Evolutionary conservation across 2,797 vertebrate species (phyloP), one percentile per base, ranked within the genome.

Genomic region (Crypturellus tataupa): DNA sequence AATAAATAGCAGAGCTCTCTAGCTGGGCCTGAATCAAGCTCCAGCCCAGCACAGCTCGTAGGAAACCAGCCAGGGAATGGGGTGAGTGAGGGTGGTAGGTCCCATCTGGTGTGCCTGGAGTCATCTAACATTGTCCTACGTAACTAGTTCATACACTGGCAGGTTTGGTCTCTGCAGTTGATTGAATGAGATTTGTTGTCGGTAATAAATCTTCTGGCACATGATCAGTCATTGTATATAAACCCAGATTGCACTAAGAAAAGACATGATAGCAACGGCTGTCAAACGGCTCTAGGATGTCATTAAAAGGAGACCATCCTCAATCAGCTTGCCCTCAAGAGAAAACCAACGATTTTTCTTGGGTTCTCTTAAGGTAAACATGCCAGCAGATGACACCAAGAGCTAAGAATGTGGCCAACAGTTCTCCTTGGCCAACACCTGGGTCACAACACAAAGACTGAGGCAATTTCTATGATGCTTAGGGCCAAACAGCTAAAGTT

Each of bases 141-240:
- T 23, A 40, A 60, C 7, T 62, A 68, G 83, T 44, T 71, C 80
- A 80, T 95, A 55, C 76, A 75, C 35, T 85, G 79, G 75, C 53
- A 89, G 29, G 29, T 37, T 91, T 73, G 87, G 83, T 56, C 47
- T 82, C 71, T 87, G 75, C 90, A 90, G 68, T 24, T 4, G 3
- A 68, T 39, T 78, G 76, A 85, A 68, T 55, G 71, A 79, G 51
- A 65, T 89, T 87, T 93, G 84, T 33, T 95, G 86, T 80, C 86
- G 84, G 18, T 27, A 70, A 90, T 65, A 82, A 80, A 91, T 77
- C 42, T 67, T 24, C 75, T 95, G 93, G 91, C 81, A 62, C 14
- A 2, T 1, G 44, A 93, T 89, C 85, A 90, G 70, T 80, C 70
- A 9, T 24, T 70, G 33, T 24, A 21, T n/a, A 62, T n/a, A 89